Conservation (phyloP, 64 coral and sea anemone species). For the Platygyra sinensis region DNA sequence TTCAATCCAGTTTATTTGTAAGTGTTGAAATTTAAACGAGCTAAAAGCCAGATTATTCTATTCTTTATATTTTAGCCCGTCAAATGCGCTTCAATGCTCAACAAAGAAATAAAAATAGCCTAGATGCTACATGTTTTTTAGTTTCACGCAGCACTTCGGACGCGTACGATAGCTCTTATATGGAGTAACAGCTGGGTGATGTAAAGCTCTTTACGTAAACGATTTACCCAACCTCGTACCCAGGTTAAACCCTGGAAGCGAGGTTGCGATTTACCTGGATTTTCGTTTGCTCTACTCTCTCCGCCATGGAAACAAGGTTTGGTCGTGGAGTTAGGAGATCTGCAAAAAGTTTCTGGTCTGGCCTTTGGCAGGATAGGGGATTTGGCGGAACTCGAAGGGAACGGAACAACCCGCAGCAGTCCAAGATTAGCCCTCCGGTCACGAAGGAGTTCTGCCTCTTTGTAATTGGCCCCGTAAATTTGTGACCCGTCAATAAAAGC, state of each 20-base stretch:
- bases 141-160: no score
- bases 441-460: background rate
- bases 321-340: background rate
- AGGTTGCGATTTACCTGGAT: conserved; percentile 33
- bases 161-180: no score
- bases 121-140: no score
- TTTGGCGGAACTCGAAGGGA: conserved; percentile 13
- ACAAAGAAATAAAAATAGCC: background rate
- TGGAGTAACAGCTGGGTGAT: no score
- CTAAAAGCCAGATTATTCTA: no score
- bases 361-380: conserved; percentile 8
- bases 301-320: conserved; percentile 39
- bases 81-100: no score
- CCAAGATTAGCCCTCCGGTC: conserved; percentile 7
- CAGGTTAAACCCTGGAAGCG: no score
- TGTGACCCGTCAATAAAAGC: conserved; percentile 52
- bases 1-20: no score
- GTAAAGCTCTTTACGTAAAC: background rate
- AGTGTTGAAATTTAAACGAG: no score
- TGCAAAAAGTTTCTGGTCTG: conserved; percentile 3
- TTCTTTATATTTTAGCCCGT: no score
- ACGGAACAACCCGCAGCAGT: background rate
- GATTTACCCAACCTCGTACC: background rate
- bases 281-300: conserved; percentile 44
- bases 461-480: background rate